These are phyloP conservation scores for Callimorpha dominula DNA, from an alignment of 2,888 invertebrate genomes.

Conservation along the genomic window DNA sequence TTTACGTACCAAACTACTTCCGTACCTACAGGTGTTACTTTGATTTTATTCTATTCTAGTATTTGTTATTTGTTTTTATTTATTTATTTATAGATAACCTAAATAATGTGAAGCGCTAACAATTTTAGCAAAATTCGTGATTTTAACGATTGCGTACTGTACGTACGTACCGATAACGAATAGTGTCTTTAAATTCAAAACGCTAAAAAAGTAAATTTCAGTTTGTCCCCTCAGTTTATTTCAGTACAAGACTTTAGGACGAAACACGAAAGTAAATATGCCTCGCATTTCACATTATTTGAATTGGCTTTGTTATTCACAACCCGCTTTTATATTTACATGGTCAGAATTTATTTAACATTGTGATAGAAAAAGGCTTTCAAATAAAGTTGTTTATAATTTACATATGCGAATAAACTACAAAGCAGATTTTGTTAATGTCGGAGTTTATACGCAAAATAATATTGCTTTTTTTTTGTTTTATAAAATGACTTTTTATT, in stretches of 20 bases:
- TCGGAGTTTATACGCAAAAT: neutral
- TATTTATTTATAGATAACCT: too few relatives aligned
- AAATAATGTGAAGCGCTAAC: too few relatives aligned
- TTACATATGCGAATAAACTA: neutral
- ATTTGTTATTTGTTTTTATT: too few relatives aligned
- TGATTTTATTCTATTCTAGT: neutral
- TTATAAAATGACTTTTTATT: neutral
- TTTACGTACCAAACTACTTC: neutral
- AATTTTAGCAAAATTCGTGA: too few relatives aligned
- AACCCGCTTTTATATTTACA: neutral
- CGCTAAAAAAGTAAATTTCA: too few relatives aligned
- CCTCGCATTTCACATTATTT: constrained; percentile 6
- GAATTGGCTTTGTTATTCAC: constrained; percentile 5
- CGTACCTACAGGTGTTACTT: neutral
- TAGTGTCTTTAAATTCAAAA: too few relatives aligned
- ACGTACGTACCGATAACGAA: too few relatives aligned
- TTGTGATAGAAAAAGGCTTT: neutral
- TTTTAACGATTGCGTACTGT: too few relatives aligned
- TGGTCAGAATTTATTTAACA: neutral
- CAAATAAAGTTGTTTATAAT: constrained; percentile 1
- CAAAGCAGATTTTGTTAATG: neutral
- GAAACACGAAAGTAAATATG: neutral
- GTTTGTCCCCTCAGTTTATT: too few relatives aligned
- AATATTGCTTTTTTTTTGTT: neutral
- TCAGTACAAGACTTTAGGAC: neutral